Evolutionary conservation across 2,797 vertebrate species (phyloP), one percentile per base, ranked within the genome.

Genomic region (Babyrousa celebensis): DNA sequence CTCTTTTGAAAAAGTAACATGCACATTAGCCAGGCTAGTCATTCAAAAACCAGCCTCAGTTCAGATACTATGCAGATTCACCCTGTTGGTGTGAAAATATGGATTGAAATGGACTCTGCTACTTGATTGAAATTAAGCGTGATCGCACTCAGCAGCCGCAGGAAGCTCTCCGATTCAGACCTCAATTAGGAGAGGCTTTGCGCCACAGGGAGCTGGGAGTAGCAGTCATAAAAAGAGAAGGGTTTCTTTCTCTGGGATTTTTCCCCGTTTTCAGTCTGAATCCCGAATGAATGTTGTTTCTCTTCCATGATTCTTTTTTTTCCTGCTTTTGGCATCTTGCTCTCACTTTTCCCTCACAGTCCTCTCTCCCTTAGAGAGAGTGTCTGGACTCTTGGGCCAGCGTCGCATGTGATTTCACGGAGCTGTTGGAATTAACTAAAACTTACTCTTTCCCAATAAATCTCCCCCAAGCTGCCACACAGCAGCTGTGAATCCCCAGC

Each of bases 71-170:
- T 79, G 96, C 94, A 90, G 87, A 85, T 89, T 85, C 91, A 87
- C 85, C 63, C 89, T 29, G 56, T 83, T 77, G 43, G 67, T 72
- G 95, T 97, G 96, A 97, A 94, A 97, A 96, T 43, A 16, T 23
- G 63, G 94, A 80, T 94, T 52, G 36, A 95, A 94, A 96, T 85
- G 97, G 96, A 96, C 94, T 96, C 93, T 71, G 93, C 91, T 94
- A 65, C 84, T 94, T 96, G 97, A 48, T 48, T 48, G 36, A 95
- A 97, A 97, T 97, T 72, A 96, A 98, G 97, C 96, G 97, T 85
- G 97, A 96, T 96, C 94, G 85, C 95, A 97, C 95, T 82, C 20
- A 0, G 89, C 74, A 80, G 85, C 79, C 90, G 4, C 0, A 40
- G 94, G 96, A 93, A 95, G 36, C 75, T 14, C 86, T 96, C 60